Conservation (phyloP, 2,888 invertebrate species). For the Ptychoptera albimana region DNA sequence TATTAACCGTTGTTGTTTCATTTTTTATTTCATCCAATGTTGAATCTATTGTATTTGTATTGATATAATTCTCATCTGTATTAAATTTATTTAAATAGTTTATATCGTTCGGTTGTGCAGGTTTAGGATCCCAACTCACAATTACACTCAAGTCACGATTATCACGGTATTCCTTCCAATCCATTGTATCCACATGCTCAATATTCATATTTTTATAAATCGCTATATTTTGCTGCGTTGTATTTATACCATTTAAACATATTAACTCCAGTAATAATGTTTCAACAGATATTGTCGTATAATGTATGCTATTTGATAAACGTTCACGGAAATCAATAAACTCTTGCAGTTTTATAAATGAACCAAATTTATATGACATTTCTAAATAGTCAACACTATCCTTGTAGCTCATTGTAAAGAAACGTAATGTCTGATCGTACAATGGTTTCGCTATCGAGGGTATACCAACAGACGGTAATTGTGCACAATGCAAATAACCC, state of each 20-base stretch:
- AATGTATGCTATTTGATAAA: conserved; percentile 68
- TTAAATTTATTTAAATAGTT: conserved; percentile 23
- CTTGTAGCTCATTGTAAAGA: conserved; percentile 76
- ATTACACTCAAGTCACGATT: conserved; percentile 64
- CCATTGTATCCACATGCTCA: conserved; percentile 39
- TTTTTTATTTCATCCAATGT: too few species aligned
- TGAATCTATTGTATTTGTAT: too few species aligned
- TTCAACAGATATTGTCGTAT: conserved; percentile 46
- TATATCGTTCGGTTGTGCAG: conserved; percentile 29
- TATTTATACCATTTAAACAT: conserved; percentile 22
- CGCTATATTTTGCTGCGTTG: conserved; percentile 30
- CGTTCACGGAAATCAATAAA: conserved; percentile 71
- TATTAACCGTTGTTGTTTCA: too few species aligned
- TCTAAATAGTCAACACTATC: conserved; percentile 86
- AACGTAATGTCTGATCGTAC: conserved; percentile 61
- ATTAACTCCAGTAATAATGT: conserved; percentile 53
- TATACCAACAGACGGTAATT: conserved; percentile 56
- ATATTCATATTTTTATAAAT: conserved; percentile 40
- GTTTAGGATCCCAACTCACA: conserved; percentile 49
- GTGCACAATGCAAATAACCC: conserved; percentile 67
- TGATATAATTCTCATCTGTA: too few species aligned
- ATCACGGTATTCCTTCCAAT: conserved; percentile 45
- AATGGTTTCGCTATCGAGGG: conserved; percentile 50
- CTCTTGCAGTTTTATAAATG: conserved; percentile 82
- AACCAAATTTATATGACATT: conserved; percentile 85